These are phyloP conservation scores for Bedellia somnulentella DNA, from an alignment of 2,888 invertebrate species.

Conservation along the genomic window DNA sequence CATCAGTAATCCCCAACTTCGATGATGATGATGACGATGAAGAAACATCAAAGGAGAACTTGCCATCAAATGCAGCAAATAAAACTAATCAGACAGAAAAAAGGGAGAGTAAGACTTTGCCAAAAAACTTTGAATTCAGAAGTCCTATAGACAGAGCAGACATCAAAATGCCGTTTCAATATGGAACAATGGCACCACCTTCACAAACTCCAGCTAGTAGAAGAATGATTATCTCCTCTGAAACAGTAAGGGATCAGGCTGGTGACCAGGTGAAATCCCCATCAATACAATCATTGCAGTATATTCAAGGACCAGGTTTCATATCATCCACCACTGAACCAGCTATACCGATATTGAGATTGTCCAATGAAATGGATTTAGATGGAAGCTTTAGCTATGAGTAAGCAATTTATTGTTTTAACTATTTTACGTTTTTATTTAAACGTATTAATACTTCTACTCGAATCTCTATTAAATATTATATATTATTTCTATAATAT, in stretches of 20 bases:
- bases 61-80: slow-evolving; percentile 9
- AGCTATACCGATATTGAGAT: slow-evolving; percentile 49
- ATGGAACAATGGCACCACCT: slow-evolving; percentile 11
- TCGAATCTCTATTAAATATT: neutral
- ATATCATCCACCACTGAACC: slow-evolving; percentile 47
- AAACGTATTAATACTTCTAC: neutral
- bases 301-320: slow-evolving; percentile 24
- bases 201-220: slow-evolving; percentile 23
- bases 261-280: slow-evolving; percentile 30
- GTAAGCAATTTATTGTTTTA: slow-evolving; percentile 26
- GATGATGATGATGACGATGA: slow-evolving; percentile 24
- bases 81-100: slow-evolving; percentile 6
- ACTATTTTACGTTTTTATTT: neutral
- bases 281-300: slow-evolving; percentile 24
- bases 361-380: slow-evolving; percentile 58
- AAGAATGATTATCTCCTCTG: slow-evolving; percentile 31
- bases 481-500: neutral
- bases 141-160: slow-evolving; percentile 36
- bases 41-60: slow-evolving; percentile 15
- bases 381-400: slow-evolving; percentile 60
- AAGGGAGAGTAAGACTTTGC: slow-evolving; percentile 18
- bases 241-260: slow-evolving; percentile 23
- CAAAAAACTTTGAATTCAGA: slow-evolving; percentile 18
- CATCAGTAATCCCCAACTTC: slow-evolving; percentile 23
- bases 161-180: slow-evolving; percentile 22